phyloP scores from a whole-genome alignment of 2,888 invertebrate genomes.

The Phortica magna region DNA sequence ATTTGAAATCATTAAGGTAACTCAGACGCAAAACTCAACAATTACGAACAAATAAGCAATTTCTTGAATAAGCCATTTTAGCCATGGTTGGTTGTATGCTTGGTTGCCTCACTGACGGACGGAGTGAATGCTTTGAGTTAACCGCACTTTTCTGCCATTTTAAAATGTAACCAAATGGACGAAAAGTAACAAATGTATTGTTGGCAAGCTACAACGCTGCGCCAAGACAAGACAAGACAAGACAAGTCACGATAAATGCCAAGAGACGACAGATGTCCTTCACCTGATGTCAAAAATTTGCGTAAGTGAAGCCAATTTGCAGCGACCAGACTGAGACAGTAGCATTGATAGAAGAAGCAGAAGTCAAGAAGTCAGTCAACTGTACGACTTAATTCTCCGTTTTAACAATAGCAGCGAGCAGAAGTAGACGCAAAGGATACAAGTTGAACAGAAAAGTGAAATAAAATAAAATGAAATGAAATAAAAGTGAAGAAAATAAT shows the following conservation, averaged over 20 bases:
- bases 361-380: slow-evolving; percentile 53
- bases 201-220: not conserved
- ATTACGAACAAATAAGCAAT: slow-evolving; percentile 51
- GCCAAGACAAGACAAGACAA: not conserved
- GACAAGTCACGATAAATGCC: not conserved
- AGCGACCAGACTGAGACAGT: slow-evolving; percentile 39
- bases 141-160: not conserved
- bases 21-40: slow-evolving; percentile 35
- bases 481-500: slow-evolving; percentile 41
- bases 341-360: not conserved
- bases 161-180: not conserved
- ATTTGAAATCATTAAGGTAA: slow-evolving; percentile 31
- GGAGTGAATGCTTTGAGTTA: not conserved
- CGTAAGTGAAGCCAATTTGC: slow-evolving; percentile 56
- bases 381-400: slow-evolving; percentile 64
- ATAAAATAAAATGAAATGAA: slow-evolving; percentile 32
- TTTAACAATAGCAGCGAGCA: slow-evolving; percentile 56
- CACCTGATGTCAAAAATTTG: slow-evolving; percentile 48
- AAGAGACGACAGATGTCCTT: slow-evolving; percentile 43
- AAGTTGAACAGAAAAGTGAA: slow-evolving; percentile 29
- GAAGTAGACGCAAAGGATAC: slow-evolving; percentile 12
- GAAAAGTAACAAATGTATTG: not conserved
- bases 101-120: not conserved
- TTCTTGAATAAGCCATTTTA: slow-evolving; percentile 54
- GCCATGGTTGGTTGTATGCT: slow-evolving; percentile 10